Base-by-base conservation (phyloP, 2,888 invertebrate genomes). In the Limnephilus marmoratus region DNA sequence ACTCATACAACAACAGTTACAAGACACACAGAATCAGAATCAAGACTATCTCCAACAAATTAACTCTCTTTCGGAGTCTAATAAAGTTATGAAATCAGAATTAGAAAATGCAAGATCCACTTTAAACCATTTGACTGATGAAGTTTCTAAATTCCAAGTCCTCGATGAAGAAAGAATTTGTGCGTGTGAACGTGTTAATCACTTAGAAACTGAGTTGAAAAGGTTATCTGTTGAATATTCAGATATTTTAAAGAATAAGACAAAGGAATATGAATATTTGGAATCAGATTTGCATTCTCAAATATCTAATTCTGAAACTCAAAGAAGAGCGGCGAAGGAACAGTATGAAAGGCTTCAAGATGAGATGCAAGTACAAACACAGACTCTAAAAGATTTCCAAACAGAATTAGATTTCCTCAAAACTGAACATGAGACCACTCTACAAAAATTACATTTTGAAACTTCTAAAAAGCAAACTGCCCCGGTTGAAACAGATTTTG, bases 1-100 rank as follows among this genome's bases (percentile, higher is more conserved):
- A 94, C 96, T 96, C 18, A 96, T 97, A 41, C 96, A 96, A 91
- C 97, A 97, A 94, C 95, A 98, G 92, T 94, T 97, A n/a, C 95
- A 97, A 93, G 96, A 97, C 94, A 95, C 96, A 2, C 96, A 96
- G 93, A 95, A 95, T 93, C 97, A 97, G 94, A 96, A 97, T 94
- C 95, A 95, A 93, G 96, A 96, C 92, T 95, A 97, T 34, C 95
- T 96, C 93, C 95, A 96, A 92, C 97, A 97, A 94, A 95, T 97
- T 91, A 95, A 96, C 92, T 95, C 96, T 93, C 94, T 97, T 2
- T 95, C 95, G 88, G 96, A 96, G 93, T 96, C 97, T 93, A 96
- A 96, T 92, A 96, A 96, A 92, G 95, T 95, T 86, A 94, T 97
- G 13, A 95, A 96, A 91, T 95, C 95, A 93, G 95, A 95, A 49